These are phyloP conservation scores for Pionites leucogaster DNA, from an alignment of 2,113 vertebrate species.

Conservation along the genomic window DNA sequence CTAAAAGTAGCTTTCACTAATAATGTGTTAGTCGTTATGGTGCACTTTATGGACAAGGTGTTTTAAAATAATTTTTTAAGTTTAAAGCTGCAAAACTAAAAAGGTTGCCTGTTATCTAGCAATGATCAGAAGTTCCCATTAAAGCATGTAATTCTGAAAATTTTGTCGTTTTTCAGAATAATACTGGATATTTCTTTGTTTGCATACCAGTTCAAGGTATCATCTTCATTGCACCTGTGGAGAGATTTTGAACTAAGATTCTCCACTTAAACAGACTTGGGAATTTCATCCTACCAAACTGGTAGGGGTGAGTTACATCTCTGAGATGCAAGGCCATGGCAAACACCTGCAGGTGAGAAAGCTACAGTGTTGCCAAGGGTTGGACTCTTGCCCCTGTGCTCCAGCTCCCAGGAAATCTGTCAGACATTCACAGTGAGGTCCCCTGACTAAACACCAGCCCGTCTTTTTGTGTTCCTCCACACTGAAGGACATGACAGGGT, in stretches of 20 bases:
- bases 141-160: background rate
- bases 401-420: background rate
- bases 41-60: background rate
- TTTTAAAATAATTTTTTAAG: background rate
- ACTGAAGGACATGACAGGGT: background rate
- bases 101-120: background rate
- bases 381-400: background rate
- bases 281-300: background rate
- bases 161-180: background rate
- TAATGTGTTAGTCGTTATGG: background rate
- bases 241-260: background rate
- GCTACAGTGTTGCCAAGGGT: background rate
- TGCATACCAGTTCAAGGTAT: background rate
- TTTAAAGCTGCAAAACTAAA: background rate
- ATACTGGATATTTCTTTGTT: background rate
- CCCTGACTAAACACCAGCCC: background rate
- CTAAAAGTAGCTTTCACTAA: background rate
- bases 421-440: background rate
- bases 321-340: background rate
- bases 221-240: fast-evolving
- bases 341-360: background rate
- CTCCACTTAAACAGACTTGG: background rate
- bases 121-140: background rate
- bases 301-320: background rate
- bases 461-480: fast-evolving